Base-by-base conservation (phyloP, 64 coral and sea anemone genomes). In the Exaiptasia diaphana region DNA sequence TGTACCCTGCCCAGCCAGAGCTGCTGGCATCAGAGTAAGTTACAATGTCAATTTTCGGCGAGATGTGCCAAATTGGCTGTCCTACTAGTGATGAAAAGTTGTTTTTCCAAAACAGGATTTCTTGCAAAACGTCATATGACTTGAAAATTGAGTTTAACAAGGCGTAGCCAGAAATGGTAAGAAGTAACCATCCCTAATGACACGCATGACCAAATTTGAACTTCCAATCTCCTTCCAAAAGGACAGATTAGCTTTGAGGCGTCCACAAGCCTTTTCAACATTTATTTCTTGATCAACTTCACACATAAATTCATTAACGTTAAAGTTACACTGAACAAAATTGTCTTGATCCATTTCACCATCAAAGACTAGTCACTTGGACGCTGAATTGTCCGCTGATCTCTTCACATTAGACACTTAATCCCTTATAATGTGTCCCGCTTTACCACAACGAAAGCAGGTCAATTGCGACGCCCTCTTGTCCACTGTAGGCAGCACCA, bases 81-180 rank as follows among this genome's bases (percentile, higher is more conserved):
- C 49, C 38, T 82, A 68, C n/a, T n/a, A n/a, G n/a, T n/a, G n/a
- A n/a, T n/a, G n/a, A n/a, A n/a, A n/a, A n/a, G n/a, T n/a, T n/a
- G 20, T 14, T 31, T 20, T 22, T 68, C 79, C 58, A 82, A 69
- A 68, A 82, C 44, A n/a, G 65, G 4, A 82, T 25, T 38, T 82
- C 79, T 24, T 45, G 23, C 31, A 63, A 36, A 40, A 79, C 34
- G 23, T 20, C 41, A 27, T 30, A 21, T 68, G 64, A 68, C 41
- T 68, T 38, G 10, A 24, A 70, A 70, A 42, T 25, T 41, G 2
- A 10, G 36, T 35, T 12, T 23, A 4, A 5, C n/a, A 21, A 68
- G 64, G 64, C 13, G 35, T 38, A n/a, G 5, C 3, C 38, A 41
- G 20, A 23, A 69, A 23, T 4, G 65, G 65, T 24, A 69, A 69